Percentiles rank a stretch among this genome's conserved stretches.
These are phyloP conservation scores for Pycnonotus jocosus DNA, from an alignment of 2,113 vertebrate species.

Conservation along the genomic window DNA sequence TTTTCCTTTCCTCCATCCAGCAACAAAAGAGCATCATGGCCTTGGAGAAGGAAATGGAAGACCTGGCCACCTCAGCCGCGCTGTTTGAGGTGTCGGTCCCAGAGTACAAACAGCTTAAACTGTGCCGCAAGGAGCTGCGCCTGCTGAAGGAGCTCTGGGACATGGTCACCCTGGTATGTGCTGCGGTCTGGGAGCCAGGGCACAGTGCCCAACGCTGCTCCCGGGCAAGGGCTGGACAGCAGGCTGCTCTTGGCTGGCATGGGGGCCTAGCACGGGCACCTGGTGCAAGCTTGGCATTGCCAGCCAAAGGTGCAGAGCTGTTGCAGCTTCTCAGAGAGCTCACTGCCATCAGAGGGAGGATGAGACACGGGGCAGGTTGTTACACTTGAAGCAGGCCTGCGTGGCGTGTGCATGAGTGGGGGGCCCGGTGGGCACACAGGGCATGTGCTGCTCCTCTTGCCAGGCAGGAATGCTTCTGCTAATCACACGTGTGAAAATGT, in stretches of 20 bases:
- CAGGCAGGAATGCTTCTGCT: accelerated
- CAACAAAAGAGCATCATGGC: constrained; percentile 1
- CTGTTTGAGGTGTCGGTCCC: constrained; percentile 71
- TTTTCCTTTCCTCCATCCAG: neutral
- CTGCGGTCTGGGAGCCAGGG: accelerated
- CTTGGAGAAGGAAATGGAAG: constrained; percentile 63
- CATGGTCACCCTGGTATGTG: constrained; percentile 66
- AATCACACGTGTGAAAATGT: accelerated
- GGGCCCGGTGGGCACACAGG: accelerated
- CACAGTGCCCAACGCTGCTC: accelerated
- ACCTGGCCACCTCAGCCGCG: constrained; percentile 45
- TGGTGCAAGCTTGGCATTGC: neutral
- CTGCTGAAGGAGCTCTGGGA: constrained; percentile 79
- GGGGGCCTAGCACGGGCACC: neutral
- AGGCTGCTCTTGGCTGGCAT: neutral
- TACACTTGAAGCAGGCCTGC: neutral
- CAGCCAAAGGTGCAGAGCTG: neutral
- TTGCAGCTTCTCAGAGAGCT: neutral
- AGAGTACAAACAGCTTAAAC: constrained; percentile 65
- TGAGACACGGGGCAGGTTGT: neutral
- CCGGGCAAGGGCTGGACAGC: neutral
- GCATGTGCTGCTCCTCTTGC: neutral
- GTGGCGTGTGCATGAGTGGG: accelerated
- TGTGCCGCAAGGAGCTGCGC: constrained; percentile 60
- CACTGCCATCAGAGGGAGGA: neutral